Evolutionary conservation across 1,140 invertebrate genomes (phyloP).

Genomic region (Panagrolaimus sp.): DNA sequence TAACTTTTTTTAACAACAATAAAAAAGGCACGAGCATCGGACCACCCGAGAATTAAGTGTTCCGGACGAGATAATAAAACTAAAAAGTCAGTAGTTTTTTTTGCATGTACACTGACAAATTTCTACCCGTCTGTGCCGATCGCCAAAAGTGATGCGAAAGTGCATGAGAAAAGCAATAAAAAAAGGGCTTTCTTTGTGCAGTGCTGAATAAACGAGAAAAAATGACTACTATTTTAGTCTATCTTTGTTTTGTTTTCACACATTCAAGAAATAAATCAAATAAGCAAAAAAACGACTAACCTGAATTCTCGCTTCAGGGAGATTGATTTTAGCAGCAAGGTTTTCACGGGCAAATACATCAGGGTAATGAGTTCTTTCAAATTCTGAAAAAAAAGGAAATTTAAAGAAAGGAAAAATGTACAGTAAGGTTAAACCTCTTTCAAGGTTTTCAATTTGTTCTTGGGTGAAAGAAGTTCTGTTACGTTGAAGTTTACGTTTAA

Average conservation of each 20-base stretch:
- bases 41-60: slow-evolving; percentile 1
- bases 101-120: not conserved
- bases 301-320: slow-evolving; percentile 99
- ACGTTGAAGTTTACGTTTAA: slow-evolving; percentile 95
- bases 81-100: slow-evolving; percentile 12
- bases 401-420: slow-evolving; percentile 59
- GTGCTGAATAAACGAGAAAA: too few species aligned
- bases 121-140: not conserved
- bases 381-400: slow-evolving; percentile 67
- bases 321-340: slow-evolving; percentile 92
- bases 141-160: not conserved
- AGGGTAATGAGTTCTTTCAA: slow-evolving; percentile 97
- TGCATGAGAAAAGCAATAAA: slow-evolving; percentile 12
- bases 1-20: slow-evolving; percentile 3
- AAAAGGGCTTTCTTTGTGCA: not conserved
- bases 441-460: slow-evolving; percentile 95
- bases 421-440: slow-evolving; percentile 76
- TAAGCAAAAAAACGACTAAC: slow-evolving; percentile 53
- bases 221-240: too few species aligned
- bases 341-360: slow-evolving; percentile 95
- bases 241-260: too few species aligned
- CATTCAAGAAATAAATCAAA: too few species aligned
- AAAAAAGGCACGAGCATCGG: slow-evolving; percentile 2
- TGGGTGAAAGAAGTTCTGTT: slow-evolving; percentile 98
- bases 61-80: not conserved